Conservation (phyloP, 2,888 invertebrate genomes). For the Leucophenga montana region DNA sequence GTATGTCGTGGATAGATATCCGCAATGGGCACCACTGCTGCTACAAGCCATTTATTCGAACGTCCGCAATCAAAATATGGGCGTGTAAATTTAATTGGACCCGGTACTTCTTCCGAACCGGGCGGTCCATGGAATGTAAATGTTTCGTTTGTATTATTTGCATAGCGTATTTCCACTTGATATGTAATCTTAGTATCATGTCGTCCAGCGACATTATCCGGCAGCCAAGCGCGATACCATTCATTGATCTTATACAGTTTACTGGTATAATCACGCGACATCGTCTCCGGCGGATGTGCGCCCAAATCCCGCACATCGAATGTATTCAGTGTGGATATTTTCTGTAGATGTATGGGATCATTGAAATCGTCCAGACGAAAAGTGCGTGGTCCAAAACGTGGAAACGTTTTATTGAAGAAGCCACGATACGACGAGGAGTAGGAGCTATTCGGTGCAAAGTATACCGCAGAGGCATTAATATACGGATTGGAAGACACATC, state of each 20-base stretch:
- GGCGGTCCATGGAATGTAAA: constrained; percentile 96
- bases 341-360: constrained; percentile 94
- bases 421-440: constrained; percentile 95
- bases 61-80: constrained; percentile 98
- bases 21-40: constrained; percentile 93
- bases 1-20: constrained; percentile 96
- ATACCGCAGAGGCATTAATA: constrained; percentile 93
- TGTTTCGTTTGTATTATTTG: constrained; percentile 96
- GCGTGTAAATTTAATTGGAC: constrained; percentile 94
- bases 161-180: constrained; percentile 93
- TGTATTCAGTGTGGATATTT: constrained; percentile 95
- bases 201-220: constrained; percentile 85
- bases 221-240: constrained; percentile 94
- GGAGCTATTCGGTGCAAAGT: constrained; percentile 94
- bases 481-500: constrained; percentile 94
- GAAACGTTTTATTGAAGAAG: constrained; percentile 96
- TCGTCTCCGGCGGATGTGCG: constrained; percentile 84
- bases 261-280: constrained; percentile 90
- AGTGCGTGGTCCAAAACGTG: constrained; percentile 94
- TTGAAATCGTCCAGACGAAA: constrained; percentile 94
- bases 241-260: constrained; percentile 93
- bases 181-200: constrained; percentile 95
- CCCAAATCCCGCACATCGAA: constrained; percentile 90
- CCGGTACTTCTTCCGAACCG: constrained; percentile 90
- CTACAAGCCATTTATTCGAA: constrained; percentile 96